Base-by-base conservation (phyloP, 2,113 vertebrate genomes). In the Phylloscopus trochiloides region DNA sequence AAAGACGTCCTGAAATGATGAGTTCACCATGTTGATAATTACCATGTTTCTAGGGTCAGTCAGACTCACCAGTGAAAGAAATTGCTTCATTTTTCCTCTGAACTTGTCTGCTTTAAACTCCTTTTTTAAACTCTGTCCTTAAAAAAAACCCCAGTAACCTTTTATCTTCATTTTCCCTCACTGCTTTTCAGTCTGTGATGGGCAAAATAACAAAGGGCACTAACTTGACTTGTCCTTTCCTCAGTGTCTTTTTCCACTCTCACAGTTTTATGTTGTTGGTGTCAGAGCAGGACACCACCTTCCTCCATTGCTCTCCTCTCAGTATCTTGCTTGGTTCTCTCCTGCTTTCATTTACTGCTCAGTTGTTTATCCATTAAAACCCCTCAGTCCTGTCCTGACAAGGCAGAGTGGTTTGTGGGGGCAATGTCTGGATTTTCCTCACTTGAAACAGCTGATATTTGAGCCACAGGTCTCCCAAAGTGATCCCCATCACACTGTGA, bases 371-470 rank as follows among this genome's bases (percentile, higher is more conserved):
- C 0, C 1, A 34, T n/a, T 43, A 29, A 42, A 84, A 21, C 4
- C 28, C 52, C 14, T 17, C 1, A 0, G 16, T 55, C 63, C 36
- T 13, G 61, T 70, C 57, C 45, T 71, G 48, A 17, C 26, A 40
- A 26, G 50, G 29, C 34, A 54, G 81, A 63, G n/a, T 8, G 38
- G 9, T 32, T 55, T 1, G 0, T 34, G 17, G 21, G 45, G 24
- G 1, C 38, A 52, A 18, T 22, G 28, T 52, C 51, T 79, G 20
- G 14, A 7, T 38, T 54, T 22, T 51, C 47, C 54, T 38, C 5
- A 2, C 24, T 16, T 42, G 48, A 36, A 71, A 32, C 0, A 1
- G 5, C 4, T 40, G 29, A 4, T 3, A 1, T 50, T 58, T 26
- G 66, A 58, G 57, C 54, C 29, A 4, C 28, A 17, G 14, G 36